Percentiles rank a stretch among this genome's conserved stretches.
Conservation (phyloP, 2,113 vertebrate species). For the Tringa solitaria region DNA sequence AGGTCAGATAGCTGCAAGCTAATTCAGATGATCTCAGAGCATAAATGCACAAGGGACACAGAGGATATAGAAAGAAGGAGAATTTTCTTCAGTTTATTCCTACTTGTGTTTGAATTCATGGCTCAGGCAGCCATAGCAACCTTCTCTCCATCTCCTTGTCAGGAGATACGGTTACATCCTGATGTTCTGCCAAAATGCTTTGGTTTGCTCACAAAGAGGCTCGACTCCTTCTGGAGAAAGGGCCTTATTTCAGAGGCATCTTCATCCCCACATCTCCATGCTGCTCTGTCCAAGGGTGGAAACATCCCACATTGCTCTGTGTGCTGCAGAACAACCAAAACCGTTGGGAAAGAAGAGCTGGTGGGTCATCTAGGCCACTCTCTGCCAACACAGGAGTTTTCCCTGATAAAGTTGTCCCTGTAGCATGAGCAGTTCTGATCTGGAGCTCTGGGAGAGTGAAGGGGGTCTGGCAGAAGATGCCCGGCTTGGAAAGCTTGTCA, state of each 20-base stretch:
- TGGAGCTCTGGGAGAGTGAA: constrained; percentile 10
- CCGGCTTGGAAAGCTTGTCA: constrained; percentile 67
- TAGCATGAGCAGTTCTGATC: not conserved
- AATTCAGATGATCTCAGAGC: not conserved
- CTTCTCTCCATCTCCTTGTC: not conserved
- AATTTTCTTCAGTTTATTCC: not conserved
- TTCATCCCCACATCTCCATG: not conserved
- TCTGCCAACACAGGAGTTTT: fast-evolving
- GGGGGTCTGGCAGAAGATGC: constrained; percentile 28
- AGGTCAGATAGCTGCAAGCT: not conserved
- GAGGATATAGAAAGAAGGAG: not conserved
- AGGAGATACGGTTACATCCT: not conserved
- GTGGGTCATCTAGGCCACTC: not conserved
- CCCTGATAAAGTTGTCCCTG: fast-evolving
- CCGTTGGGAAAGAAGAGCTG: not conserved
- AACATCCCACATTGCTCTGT: not conserved
- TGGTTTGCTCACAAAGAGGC: not conserved
- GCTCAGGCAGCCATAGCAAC: not conserved
- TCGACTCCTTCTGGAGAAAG: not conserved
- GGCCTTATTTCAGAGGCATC: not conserved
- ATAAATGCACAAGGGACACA: not conserved
- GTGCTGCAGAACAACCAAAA: not conserved
- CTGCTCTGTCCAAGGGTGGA: not conserved
- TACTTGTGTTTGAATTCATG: not conserved
- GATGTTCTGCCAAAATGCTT: not conserved